phyloP scores from a whole-genome alignment of 2,797 vertebrate species.

The Myotis daubentonii region DNA sequence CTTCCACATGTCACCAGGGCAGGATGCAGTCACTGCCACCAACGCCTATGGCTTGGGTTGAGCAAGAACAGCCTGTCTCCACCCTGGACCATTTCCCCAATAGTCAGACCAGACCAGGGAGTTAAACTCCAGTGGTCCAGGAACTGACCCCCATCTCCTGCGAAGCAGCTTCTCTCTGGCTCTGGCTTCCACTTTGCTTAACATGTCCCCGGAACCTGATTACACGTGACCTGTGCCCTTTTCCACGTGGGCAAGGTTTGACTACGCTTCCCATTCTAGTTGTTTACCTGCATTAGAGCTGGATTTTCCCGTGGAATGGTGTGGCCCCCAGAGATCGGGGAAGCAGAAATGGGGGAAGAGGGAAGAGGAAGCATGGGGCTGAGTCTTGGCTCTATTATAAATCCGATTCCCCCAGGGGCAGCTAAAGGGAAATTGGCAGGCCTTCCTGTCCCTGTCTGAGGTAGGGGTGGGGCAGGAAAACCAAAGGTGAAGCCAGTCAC shows the following conservation, averaged over 20 bases:
- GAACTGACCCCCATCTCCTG: not conserved
- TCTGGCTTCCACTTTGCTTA: not conserved
- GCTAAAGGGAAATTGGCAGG: constrained; percentile 39
- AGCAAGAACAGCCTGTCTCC: constrained; percentile 62
- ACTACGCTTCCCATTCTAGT: not conserved
- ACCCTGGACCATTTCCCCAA: constrained; percentile 66
- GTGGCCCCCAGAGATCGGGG: not conserved
- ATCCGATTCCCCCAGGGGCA: not conserved
- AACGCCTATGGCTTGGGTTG: constrained; percentile 56
- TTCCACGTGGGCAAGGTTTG: not conserved
- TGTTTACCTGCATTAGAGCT: not conserved
- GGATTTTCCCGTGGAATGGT: not conserved
- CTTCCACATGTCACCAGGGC: constrained; percentile 53
- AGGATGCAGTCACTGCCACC: constrained; percentile 54
- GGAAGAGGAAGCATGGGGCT: constrained; percentile 19
- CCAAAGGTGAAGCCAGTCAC: constrained; percentile 40
- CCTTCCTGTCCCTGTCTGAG: constrained; percentile 30
- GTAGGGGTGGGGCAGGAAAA: constrained; percentile 17
- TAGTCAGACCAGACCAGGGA: not conserved
- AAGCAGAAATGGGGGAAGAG: constrained; percentile 20
- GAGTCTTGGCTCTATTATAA: not conserved
- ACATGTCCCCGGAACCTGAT: not conserved
- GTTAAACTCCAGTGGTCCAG: not conserved
- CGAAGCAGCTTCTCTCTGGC: not conserved
- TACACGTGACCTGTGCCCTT: constrained; percentile 29